phyloP scores from a whole-genome alignment of 2,888 invertebrate species.

The Amphipyra tragopoginis region DNA sequence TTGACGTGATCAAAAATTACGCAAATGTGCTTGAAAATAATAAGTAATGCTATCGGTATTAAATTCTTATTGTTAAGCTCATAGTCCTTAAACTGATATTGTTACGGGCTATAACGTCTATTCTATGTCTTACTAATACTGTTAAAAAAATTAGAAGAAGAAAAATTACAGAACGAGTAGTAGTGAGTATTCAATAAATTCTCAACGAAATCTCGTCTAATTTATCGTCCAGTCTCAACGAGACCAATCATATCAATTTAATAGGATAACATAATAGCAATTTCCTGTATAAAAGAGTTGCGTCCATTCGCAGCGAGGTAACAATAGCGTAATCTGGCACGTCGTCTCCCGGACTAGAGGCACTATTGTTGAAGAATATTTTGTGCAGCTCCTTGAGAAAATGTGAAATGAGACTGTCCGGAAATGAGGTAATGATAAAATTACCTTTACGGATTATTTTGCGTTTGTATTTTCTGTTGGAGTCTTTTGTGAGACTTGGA shows the following conservation, averaged over 20 bases:
- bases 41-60: no score
- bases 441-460: constrained; percentile 21
- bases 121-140: no score
- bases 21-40: no score
- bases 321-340: constrained; percentile 56
- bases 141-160: no score
- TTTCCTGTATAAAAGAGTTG: constrained; percentile 54
- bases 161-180: no score
- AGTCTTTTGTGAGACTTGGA: no score
- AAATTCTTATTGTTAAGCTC: no score
- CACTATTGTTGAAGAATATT: constrained; percentile 44
- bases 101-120: no score
- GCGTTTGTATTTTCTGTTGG: constrained; percentile 2
- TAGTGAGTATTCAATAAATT: no score
- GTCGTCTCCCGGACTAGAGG: constrained; percentile 17
- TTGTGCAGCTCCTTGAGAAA: constrained; percentile 30
- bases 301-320: constrained; percentile 36
- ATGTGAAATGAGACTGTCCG: constrained; percentile 24
- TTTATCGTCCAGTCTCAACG: constrained; percentile 19
- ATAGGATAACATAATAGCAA: constrained; percentile 57
- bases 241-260: constrained; percentile 38
- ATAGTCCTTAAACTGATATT: no score
- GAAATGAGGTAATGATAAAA: constrained; percentile 23
- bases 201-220: constrained; percentile 10
- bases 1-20: background rate